Base-by-base conservation (phyloP, 2,888 invertebrate genomes). In the Chydorus sphaericus region DNA sequence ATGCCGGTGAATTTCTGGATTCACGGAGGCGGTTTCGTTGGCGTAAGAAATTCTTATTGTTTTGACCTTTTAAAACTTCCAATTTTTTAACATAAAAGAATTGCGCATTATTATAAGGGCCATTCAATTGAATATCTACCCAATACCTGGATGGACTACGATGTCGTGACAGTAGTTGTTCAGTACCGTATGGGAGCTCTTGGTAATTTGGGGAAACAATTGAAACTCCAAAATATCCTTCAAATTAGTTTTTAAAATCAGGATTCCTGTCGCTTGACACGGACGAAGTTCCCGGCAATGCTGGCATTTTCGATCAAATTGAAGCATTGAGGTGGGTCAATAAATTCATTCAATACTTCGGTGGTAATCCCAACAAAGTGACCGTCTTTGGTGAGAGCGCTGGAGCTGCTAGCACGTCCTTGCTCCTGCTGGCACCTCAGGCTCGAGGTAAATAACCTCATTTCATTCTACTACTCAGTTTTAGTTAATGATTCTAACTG, bases 271-370 rank as follows among this genome's bases (percentile, higher is more conserved):
- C 58, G 2, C 31, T 62, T 11, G 56, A 60, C 28, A 60, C 58
- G n/a, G 59, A 59, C 16, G 57, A 60, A 14, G 58, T 62, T 6
- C 60, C 62, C 8, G 62, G 62, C 6, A 62, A 62, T 39, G 58
- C 58, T 64, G 62, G 60, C 59, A 31, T 70, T 64, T 62, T 68
- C 66, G 69, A 69, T 65, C 62, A 60, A 62, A 44, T 62, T 60
- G 48, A 63, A 65, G 53, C 67, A 64, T 20, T 62, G 48, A 33
- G 57, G 38, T 62, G 62, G 62, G 56, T 62, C 11, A 58, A 56
- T 16, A 55, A 62, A n/a, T 57, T 60, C 58, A 61, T 62, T 38
- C 55, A 55, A 28, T 51, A 52, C 10, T 62, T 62, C 31, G 62
- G 62, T 2, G 62, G 62, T 16, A 59, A 62, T 54, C 56, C 50